Evolutionary conservation across 2,797 vertebrate species (phyloP).

Genomic region (Synanceia verrucosa): DNA sequence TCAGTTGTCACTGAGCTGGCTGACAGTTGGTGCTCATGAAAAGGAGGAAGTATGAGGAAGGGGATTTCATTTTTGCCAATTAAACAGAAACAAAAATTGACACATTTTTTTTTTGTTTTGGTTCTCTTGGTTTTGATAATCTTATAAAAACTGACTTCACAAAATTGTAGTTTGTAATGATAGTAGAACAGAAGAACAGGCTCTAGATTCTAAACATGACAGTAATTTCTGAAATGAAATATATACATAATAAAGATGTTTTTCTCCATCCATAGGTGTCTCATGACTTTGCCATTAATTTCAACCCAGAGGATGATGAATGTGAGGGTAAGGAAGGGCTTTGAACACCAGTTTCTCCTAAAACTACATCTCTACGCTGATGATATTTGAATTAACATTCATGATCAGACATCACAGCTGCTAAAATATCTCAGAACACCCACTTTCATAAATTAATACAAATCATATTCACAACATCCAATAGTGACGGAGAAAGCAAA

Average conservation of each 20-base stretch:
- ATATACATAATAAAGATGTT: background rate
- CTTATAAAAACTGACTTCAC: background rate
- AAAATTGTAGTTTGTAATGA: background rate
- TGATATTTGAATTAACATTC: conserved; percentile 1
- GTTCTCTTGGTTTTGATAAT: background rate
- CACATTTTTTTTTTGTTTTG: background rate
- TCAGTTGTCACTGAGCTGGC: conserved; percentile 52
- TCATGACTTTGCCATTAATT: conserved; percentile 97
- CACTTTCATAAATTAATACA: background rate
- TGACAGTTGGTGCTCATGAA: conserved; percentile 54
- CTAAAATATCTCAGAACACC: background rate
- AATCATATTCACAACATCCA: background rate
- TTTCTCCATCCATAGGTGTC: conserved; percentile 85
- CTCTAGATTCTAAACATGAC: background rate
- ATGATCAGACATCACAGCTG: background rate
- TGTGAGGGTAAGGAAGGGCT: conserved; percentile 88
- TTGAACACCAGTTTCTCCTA: background rate
- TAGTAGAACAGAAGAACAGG: background rate
- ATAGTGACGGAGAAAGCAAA: background rate
- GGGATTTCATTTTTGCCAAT: conserved; percentile 46
- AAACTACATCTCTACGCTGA: conserved; percentile 10
- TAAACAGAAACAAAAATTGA: conserved; percentile 46
- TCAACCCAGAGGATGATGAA: conserved; percentile 94
- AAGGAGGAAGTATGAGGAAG: conserved; percentile 33
- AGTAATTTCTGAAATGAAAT: background rate